Conservation (phyloP, 2,888 invertebrate genomes). For the Adelphocoris suturalis region DNA sequence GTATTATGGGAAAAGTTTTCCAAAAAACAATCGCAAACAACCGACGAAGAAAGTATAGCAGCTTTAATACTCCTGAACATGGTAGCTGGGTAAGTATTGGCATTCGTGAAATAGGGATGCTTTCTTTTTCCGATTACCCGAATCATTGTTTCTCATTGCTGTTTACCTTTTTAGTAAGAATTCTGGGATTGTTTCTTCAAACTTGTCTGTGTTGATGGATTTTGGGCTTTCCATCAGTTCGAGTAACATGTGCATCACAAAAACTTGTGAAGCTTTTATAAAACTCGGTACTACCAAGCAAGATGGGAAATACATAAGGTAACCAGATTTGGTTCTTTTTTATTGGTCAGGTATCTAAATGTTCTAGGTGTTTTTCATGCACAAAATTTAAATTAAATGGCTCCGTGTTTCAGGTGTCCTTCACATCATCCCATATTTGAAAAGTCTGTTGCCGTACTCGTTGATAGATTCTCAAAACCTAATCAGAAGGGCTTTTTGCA, state of each 20-base stretch:
- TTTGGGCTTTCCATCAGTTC: constrained; percentile 83
- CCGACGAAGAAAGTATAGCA: constrained; percentile 84
- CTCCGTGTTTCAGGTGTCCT: constrained; percentile 78
- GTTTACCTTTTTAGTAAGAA: not conserved
- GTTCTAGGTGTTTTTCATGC: not conserved
- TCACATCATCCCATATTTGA: constrained; percentile 82
- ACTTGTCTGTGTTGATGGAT: constrained; percentile 86
- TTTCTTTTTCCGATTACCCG: no score
- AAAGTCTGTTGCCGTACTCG: constrained; percentile 80
- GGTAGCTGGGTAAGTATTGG: constrained; percentile 81
- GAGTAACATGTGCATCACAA: constrained; percentile 81
- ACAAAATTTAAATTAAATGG: not conserved
- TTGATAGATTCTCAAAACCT: constrained; percentile 79
- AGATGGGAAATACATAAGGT: constrained; percentile 73
- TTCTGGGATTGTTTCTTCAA: constrained; percentile 79
- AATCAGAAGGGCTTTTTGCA: constrained; percentile 81
- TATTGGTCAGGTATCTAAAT: not conserved
- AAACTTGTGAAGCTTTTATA: constrained; percentile 82
- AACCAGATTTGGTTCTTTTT: not conserved
- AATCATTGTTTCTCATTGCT: no score
- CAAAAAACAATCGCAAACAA: constrained; percentile 83
- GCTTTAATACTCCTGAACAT: constrained; percentile 89
- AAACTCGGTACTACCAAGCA: constrained; percentile 79
- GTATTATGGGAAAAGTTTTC: constrained; percentile 92
- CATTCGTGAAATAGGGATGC: no score